phyloP scores from a whole-genome alignment of 2,113 vertebrate genomes.

The Chauna torquata region DNA sequence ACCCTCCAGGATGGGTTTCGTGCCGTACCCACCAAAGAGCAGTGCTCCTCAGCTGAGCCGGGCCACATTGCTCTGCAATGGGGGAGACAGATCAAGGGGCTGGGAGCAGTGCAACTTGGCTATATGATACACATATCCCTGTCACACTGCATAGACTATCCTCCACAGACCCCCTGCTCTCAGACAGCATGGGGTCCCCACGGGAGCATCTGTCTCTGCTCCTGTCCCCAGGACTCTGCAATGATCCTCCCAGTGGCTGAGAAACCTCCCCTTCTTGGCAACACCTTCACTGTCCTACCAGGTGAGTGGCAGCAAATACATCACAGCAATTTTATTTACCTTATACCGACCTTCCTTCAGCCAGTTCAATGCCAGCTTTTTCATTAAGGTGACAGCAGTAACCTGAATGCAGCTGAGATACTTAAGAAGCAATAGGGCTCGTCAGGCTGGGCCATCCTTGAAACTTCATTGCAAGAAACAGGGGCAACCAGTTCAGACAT shows the following conservation, averaged over 20 bases:
- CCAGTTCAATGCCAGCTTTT: neutral
- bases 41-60: neutral
- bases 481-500: neutral
- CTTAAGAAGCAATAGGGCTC: neutral
- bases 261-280: neutral
- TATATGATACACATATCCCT: neutral
- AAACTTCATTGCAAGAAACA: neutral
- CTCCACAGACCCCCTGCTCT: neutral
- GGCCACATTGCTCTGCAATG: neutral
- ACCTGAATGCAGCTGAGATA: neutral
- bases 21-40: neutral
- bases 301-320: neutral
- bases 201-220: neutral
- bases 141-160: neutral
- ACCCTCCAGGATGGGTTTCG: neutral
- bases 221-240: neutral
- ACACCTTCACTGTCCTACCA: neutral
- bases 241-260: neutral
- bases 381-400: neutral
- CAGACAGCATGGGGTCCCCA: neutral
- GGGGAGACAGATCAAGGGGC: neutral
- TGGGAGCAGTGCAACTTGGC: neutral
- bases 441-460: neutral
- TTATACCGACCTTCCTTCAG: neutral
- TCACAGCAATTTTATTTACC: neutral